A percentile compares a stretch with the other conserved stretches of the same genome.
Conservation (phyloP, 1,140 invertebrate species). For the Brachionus manjavacas region DNA sequence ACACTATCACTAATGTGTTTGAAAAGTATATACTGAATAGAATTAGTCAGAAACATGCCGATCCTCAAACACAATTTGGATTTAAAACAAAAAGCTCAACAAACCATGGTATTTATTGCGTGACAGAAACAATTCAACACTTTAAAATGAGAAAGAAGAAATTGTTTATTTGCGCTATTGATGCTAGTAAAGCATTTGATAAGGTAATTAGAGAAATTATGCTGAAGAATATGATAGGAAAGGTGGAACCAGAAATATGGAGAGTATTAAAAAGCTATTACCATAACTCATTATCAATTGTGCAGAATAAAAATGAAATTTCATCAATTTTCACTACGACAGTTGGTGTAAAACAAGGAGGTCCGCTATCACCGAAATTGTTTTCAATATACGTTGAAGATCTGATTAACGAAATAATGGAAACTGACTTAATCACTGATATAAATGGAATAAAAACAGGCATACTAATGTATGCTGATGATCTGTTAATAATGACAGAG, state of each 20-base stretch:
- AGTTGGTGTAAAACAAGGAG: constrained; percentile 1
- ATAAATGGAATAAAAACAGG: not conserved
- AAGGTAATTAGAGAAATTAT: not conserved
- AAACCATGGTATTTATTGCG: not conserved
- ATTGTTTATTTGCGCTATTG: not conserved
- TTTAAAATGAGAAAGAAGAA: not conserved
- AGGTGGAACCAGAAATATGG: not conserved
- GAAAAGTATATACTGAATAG: not conserved
- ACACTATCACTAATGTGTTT: not conserved
- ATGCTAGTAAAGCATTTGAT: not conserved
- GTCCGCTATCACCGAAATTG: not conserved
- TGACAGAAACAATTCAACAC: not conserved
- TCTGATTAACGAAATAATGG: not conserved
- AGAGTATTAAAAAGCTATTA: not conserved
- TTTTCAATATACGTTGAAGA: not conserved
- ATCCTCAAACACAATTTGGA: not conserved
- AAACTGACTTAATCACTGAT: not conserved
- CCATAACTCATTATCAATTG: not conserved
- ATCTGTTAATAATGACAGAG: not conserved
- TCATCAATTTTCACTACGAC: not conserved
- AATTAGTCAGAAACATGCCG: not conserved
- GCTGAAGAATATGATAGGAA: not conserved
- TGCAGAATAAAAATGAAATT: not conserved
- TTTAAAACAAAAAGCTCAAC: not conserved
- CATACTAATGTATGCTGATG: not conserved